phyloP scores from a whole-genome alignment of 1,140 invertebrate species.

The Drosophila mayri region DNA sequence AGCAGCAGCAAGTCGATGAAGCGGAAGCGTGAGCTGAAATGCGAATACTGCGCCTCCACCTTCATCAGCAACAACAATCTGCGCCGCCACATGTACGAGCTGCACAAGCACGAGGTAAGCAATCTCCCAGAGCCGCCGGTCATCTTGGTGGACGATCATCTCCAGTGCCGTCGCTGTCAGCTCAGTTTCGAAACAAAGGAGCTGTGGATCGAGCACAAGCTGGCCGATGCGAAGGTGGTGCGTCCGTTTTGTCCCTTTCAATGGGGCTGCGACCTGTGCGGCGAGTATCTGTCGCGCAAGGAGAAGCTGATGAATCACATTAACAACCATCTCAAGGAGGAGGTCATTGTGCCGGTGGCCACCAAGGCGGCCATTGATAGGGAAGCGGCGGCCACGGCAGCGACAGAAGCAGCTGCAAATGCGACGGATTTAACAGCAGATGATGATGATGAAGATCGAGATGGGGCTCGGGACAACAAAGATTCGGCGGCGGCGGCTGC shows the following conservation, averaged over 20 bases:
- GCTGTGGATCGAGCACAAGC: slow-evolving; percentile 83
- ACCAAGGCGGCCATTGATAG: slow-evolving; percentile 20
- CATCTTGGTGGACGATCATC: slow-evolving; percentile 66
- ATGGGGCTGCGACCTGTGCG: slow-evolving; percentile 84
- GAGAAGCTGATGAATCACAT: slow-evolving; percentile 84
- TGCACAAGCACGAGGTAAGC: slow-evolving; percentile 83
- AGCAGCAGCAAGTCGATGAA: slow-evolving; percentile 69
- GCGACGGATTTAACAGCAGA: neutral
- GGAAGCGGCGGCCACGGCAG: neutral
- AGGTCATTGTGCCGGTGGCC: slow-evolving; percentile 74
- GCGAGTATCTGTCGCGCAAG: slow-evolving; percentile 81
- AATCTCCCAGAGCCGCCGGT: slow-evolving; percentile 72
- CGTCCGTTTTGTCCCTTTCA: slow-evolving; percentile 82
- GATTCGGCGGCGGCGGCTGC: neutral
- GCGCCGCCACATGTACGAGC: slow-evolving; percentile 81
- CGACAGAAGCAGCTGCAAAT: neutral
- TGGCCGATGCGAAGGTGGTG: slow-evolving; percentile 74
- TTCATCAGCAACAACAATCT: slow-evolving; percentile 84
- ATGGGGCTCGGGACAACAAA: neutral
- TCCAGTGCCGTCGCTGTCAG: slow-evolving; percentile 72
- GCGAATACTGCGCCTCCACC: slow-evolving; percentile 82
- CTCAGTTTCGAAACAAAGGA: slow-evolving; percentile 69
- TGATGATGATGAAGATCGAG: neutral
- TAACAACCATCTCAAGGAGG: slow-evolving; percentile 79
- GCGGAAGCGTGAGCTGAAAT: slow-evolving; percentile 81